Conservation (phyloP, 2,113 vertebrate species). For the Hyperopisus bebe region DNA sequence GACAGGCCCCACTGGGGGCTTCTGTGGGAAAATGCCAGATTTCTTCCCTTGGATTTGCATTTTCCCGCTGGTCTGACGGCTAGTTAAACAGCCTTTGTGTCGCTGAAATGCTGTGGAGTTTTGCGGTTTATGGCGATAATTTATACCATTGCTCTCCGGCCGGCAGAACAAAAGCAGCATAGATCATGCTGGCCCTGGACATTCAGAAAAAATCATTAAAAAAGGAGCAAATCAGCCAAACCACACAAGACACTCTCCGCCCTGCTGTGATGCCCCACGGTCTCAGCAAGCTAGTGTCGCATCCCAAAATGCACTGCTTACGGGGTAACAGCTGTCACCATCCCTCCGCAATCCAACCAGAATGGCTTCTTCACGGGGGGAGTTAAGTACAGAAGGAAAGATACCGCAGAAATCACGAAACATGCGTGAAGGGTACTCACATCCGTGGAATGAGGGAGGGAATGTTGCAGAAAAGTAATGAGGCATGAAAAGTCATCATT, state of each 20-base stretch:
- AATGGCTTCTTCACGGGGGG: not conserved
- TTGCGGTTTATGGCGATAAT: not conserved
- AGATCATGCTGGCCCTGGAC: not conserved
- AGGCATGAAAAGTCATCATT: not conserved
- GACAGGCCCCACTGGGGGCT: not conserved
- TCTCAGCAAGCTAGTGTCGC: not conserved
- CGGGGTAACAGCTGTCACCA: not conserved
- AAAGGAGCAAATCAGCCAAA: not conserved
- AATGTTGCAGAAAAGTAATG: not conserved
- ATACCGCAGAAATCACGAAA: not conserved
- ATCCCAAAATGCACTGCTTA: not conserved
- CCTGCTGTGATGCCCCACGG: not conserved
- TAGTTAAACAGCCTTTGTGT: not conserved
- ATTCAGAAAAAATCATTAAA: not conserved
- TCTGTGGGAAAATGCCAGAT: not conserved
- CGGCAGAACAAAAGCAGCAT: not conserved
- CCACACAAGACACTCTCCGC: not conserved
- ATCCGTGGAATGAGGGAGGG: not conserved
- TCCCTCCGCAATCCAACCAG: not conserved
- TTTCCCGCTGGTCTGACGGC: not conserved
- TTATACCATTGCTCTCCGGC: not conserved
- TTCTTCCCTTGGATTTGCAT: not conserved
- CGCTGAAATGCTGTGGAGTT: not conserved
- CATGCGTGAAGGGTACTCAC: not conserved
- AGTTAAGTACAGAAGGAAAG: not conserved